Conservation (phyloP, 2,797 vertebrate genomes). For the Salarias fasciatus region DNA sequence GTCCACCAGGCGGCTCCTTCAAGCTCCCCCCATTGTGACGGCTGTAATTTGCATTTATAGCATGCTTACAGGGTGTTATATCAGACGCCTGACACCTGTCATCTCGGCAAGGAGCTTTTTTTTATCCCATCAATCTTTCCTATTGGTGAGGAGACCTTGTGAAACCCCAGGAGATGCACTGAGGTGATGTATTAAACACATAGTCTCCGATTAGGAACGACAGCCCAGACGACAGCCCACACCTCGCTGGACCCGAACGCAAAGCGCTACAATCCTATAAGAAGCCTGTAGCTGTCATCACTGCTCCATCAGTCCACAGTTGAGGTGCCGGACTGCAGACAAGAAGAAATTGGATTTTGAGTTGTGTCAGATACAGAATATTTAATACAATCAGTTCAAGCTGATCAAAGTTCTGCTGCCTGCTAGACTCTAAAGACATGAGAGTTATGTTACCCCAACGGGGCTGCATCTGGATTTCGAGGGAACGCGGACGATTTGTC, state of each 20-base stretch:
- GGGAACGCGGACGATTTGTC: constrained; percentile 17
- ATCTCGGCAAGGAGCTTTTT: constrained; percentile 12
- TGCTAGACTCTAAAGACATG: too few relatives aligned
- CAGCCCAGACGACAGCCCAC: constrained; percentile 11
- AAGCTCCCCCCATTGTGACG: constrained; percentile 3
- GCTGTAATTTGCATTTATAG: constrained; percentile 47
- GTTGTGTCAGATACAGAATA: too few relatives aligned
- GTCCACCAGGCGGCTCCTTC: background rate
- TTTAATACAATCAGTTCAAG: too few relatives aligned
- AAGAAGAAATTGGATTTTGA: background rate
- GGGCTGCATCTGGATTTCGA: background rate
- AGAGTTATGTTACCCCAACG: background rate
- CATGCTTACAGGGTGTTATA: constrained; percentile 13
- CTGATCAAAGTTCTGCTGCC: too few relatives aligned
- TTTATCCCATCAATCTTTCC: constrained; percentile 28
- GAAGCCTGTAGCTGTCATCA: constrained; percentile 16
- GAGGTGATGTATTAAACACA: constrained; percentile 58
- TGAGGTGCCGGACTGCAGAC: background rate
- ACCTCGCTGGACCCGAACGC: constrained; percentile 16
- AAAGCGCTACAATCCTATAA: background rate
- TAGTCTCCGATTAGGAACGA: constrained; percentile 54
- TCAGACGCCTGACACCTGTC: constrained; percentile 37
- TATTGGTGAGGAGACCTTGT: constrained; percentile 41
- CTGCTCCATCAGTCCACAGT: background rate
- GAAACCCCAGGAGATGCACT: constrained; percentile 4